Base-by-base conservation (phyloP, 2,888 invertebrate genomes). In the Microplitis manilae region DNA sequence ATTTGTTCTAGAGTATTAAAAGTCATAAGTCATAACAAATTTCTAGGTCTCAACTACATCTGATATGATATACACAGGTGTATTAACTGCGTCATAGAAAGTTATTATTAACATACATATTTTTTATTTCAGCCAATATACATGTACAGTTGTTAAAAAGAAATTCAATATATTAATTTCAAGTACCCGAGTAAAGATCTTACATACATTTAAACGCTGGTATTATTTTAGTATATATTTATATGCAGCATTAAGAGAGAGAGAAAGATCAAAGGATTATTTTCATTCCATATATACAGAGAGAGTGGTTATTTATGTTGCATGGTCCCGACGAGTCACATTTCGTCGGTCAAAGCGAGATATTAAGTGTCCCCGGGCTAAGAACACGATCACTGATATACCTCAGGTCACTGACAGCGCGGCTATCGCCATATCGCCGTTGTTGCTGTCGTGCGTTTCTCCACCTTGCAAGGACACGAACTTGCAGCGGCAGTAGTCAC, bases 401-500 rank as follows among this genome's bases (percentile, higher is more conserved):
- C 13, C 50, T 2, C 13, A 79, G 81, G 80, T 81, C 79, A 79
- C 73, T 79, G 81, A 79, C 80, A 79, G 79, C 70, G 79, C 70
- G 73, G 76, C 65, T 61, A 72, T 72, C 30, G 30, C 38, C 65
- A 65, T 65, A 38, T 65, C 65, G 65, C 9, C 38, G 65, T 65
- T 38, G 65, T 64, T 20, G 72, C 38, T 61, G 72, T 20, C 60
- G 75, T 75, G 77, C 78, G 69, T 74, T 73, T 80, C 82, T 84
- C 83, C 83, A 85, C 84, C 85, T 86, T 85, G 86, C 87, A 87
- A 87, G 87, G 87, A 87, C 87, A 87, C 84, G 64, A 8, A 50
- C 50, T 50, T 50, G 64, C 41, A 65, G 17, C 13, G 20, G 13
- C 17, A 64, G 64, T 65, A 65, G 39, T 40, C 17, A 61, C 15